Evolutionary conservation across 1,140 invertebrate species (phyloP).

Genomic region (Trachymyrmex cornetzi): DNA sequence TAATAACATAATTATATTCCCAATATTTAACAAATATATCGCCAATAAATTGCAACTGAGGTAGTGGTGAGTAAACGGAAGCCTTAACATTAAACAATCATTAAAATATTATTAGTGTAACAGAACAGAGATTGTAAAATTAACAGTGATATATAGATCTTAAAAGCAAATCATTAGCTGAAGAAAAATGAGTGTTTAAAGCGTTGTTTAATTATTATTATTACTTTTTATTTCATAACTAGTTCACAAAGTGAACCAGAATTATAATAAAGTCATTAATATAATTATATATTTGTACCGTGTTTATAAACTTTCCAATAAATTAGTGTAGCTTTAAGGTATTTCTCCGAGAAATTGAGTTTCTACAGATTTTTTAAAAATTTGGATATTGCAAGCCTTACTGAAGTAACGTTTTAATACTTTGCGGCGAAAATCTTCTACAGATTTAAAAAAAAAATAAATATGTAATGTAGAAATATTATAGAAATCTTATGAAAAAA

Average conservation of each 20-base stretch:
- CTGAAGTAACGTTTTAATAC: too few relatives aligned
- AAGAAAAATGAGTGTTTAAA: background rate
- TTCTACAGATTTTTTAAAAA: too few relatives aligned
- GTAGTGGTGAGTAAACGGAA: too few relatives aligned
- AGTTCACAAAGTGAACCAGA: background rate
- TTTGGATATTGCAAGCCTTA: too few relatives aligned
- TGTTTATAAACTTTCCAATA: background rate
- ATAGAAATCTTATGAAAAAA: too few relatives aligned
- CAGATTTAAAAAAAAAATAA: too few relatives aligned
- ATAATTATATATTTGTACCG: background rate
- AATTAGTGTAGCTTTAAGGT: background rate
- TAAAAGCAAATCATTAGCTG: background rate
- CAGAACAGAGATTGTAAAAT: background rate
- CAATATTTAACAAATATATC: too few relatives aligned
- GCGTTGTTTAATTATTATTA: background rate
- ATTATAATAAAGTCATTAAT: background rate
- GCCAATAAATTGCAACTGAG: too few relatives aligned
- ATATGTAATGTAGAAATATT: too few relatives aligned
- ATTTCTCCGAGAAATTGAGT: too few relatives aligned
- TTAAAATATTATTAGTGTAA: background rate
- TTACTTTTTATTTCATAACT: background rate
- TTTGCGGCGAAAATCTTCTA: too few relatives aligned
- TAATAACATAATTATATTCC: too few relatives aligned
- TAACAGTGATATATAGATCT: background rate
- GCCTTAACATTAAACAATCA: background rate